phyloP scores from a whole-genome alignment of 2,888 invertebrate genomes.

The Apotomis capreana region DNA sequence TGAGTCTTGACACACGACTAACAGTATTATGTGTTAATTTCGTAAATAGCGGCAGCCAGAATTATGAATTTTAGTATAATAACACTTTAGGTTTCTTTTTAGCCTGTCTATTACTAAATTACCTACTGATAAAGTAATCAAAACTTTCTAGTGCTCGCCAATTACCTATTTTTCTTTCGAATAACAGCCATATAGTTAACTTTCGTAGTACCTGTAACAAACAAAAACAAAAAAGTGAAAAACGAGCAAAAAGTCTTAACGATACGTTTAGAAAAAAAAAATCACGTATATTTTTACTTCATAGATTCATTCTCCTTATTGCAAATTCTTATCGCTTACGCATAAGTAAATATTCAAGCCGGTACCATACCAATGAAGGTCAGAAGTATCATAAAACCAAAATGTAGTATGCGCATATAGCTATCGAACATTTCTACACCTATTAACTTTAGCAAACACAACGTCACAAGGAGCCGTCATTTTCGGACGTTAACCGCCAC shows the following conservation, averaged over 20 bases:
- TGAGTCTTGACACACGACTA: background rate
- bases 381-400: conserved; percentile 44
- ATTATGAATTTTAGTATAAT: too few relatives aligned
- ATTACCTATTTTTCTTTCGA: too few relatives aligned
- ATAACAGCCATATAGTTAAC: too few relatives aligned
- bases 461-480: conserved; percentile 60
- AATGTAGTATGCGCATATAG: background rate
- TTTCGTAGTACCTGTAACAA: too few relatives aligned
- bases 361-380: conserved; percentile 56
- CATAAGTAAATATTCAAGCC: conserved; percentile 36
- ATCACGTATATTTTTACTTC: background rate
- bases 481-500: conserved; percentile 71
- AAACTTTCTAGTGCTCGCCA: too few relatives aligned
- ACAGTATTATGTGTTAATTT: too few relatives aligned
- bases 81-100: background rate
- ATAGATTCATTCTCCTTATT: conserved; percentile 22
- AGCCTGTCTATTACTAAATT: background rate
- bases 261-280: background rate
- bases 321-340: conserved; percentile 31
- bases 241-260: background rate
- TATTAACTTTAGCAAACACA: conserved; percentile 38
- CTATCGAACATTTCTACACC: background rate
- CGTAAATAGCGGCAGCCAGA: background rate
- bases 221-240: background rate
- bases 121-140: too few relatives aligned